phyloP scores from a whole-genome alignment of 2,888 invertebrate species.

The Myopa tessellatipennis region DNA sequence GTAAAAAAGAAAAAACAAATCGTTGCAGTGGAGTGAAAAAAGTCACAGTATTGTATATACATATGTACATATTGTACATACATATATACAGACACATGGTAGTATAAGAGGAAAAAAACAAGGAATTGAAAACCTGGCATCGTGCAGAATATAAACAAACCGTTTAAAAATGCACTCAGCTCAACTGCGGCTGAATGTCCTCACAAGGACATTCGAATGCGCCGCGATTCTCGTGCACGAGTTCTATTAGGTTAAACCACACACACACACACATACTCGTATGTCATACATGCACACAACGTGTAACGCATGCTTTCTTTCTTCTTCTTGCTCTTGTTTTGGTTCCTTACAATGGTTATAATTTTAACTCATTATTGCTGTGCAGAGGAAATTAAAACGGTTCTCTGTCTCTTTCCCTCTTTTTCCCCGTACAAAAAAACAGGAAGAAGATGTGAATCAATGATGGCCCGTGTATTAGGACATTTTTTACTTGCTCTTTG shows the following conservation, averaged over 20 bases:
- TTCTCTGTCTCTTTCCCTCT: too few relatives aligned
- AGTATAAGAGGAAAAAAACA: background rate
- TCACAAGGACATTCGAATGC: slow-evolving; percentile 11
- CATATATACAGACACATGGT: background rate
- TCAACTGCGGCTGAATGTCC: background rate
- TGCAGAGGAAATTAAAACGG: too few relatives aligned
- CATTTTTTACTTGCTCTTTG: too few relatives aligned
- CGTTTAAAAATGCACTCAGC: slow-evolving; percentile 19
- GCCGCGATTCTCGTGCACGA: background rate
- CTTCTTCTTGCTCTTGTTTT: too few relatives aligned
- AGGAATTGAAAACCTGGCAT: background rate
- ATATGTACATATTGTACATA: background rate
- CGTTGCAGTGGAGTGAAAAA: background rate
- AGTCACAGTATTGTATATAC: background rate
- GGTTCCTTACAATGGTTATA: too few relatives aligned
- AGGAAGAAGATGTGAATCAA: too few relatives aligned
- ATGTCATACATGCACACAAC: background rate
- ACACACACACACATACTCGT: slow-evolving; percentile 6
- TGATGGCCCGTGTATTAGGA: too few relatives aligned
- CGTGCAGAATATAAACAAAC: background rate
- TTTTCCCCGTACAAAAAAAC: too few relatives aligned
- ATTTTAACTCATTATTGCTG: too few relatives aligned
- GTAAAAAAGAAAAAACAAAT: background rate
- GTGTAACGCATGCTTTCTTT: too few relatives aligned
- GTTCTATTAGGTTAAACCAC: background rate